A percentile compares a stretch with the other conserved stretches of the same genome.
Evolutionary conservation across 2,888 invertebrate species (phyloP).

Genomic region (Coelogynopora nodosa): DNA sequence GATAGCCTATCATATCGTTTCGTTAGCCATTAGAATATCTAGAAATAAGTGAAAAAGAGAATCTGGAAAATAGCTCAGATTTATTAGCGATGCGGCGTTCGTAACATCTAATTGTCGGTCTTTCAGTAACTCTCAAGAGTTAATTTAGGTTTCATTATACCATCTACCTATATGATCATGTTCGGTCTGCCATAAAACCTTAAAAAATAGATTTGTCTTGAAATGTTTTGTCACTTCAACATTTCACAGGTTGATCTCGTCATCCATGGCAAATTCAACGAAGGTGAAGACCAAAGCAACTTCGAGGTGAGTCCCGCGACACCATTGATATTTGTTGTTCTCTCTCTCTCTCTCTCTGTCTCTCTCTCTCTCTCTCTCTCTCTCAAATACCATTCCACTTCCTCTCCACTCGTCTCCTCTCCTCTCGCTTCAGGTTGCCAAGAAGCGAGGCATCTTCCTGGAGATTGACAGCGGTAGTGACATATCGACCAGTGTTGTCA

Average conservation of each 20-base stretch:
- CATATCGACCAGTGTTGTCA: constrained; percentile 28
- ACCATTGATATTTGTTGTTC: neutral
- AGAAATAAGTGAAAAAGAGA: too few species aligned
- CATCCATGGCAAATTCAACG: constrained; percentile 36
- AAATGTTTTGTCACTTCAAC: too few species aligned
- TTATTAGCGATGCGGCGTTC: too few species aligned
- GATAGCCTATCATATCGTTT: too few species aligned
- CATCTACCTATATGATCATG: too few species aligned
- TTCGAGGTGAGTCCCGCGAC: neutral
- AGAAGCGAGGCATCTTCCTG: constrained; percentile 33
- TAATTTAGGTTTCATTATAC: too few species aligned
- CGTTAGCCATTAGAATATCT: too few species aligned
- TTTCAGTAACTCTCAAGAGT: too few species aligned
- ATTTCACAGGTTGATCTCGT: constrained; percentile 43
- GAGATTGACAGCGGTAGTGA: constrained; percentile 41
- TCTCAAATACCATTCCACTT: neutral
- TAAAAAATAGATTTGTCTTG: too few species aligned
- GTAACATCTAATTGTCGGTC: too few species aligned
- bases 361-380: neutral
- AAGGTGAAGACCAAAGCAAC: constrained; percentile 6
- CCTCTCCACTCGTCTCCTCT: neutral
- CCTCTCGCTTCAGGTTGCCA: neutral
- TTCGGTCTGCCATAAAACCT: too few species aligned
- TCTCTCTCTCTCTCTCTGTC: neutral
- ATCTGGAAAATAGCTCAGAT: too few species aligned